Evolutionary conservation across 1,140 invertebrate species (phyloP), one percentile per base, ranked within the genome.

Genomic region (Temnothorax longispinosus): DNA sequence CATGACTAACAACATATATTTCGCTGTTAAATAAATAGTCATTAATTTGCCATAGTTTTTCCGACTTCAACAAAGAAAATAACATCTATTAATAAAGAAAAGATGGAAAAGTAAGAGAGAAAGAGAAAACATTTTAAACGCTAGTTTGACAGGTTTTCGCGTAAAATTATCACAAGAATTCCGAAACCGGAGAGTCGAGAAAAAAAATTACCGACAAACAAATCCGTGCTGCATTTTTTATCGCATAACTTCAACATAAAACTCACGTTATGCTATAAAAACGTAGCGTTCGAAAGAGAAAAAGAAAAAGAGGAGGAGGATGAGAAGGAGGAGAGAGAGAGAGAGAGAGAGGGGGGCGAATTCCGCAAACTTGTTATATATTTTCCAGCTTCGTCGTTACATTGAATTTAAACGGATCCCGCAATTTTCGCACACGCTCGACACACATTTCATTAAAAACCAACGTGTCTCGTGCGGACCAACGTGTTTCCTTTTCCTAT

Each of bases 371-470:
- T 84, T 58, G 80, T 82, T 82, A 74, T 84, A 84, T 56, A 84
- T 84, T 74, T 75, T 75, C n/a, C 27, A 60, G 80, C 54, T 84
- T 75, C 54, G 80, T 84, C 80, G 54, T 84, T 75, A 84, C 54
- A 84, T 74, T 84, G 80, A 74, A 75, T 84, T 84, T 84, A 84
- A 84, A 84, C 69, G 80, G 80, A 84, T 84, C 69, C 32, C 54
- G 69, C 69, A 84, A 84, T 74, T 75, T 84, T 84, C 69, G 52
- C 80, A 44, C 27, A 60, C 54, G 54, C 54, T 60, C 69, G 80
- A 75, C 80, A 84, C 80, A 84, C 69, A 84, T 84, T 84, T 60
- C 69, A 60, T 84, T 60, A 60, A 84, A 74, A 84, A 74, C 27
- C 41, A 60, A 60, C 78, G 67, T 84, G 35, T 86, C 62, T 27